Percentiles rank a stretch among this genome's conserved stretches.
Conservation (phyloP, 1,140 invertebrate genomes). For the Aphelinus certus region DNA sequence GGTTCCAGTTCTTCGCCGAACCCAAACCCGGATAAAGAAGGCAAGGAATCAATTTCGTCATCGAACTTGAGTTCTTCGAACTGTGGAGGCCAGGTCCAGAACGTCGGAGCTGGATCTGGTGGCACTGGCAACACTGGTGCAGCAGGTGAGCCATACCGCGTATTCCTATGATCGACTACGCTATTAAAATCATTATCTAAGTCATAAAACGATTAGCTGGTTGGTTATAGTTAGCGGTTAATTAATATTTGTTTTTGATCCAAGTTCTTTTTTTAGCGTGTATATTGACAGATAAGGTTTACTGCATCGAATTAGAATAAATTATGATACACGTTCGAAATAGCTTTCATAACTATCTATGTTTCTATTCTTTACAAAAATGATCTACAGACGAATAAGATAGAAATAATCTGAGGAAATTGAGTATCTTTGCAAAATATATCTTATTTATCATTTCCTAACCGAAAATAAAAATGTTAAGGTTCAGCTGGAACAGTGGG, state of each 20-base stretch:
- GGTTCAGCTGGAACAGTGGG: neutral
- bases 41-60: constrained; percentile 49
- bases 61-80: too few species aligned
- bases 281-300: too few species aligned
- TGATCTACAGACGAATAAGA: too few species aligned
- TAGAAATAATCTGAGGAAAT: too few species aligned
- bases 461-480: neutral
- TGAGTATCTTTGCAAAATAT: neutral
- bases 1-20: constrained; percentile 63
- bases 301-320: too few species aligned
- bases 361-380: too few species aligned
- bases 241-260: too few species aligned
- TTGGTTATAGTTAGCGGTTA: neutral
- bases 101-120: constrained; percentile 29
- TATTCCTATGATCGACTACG: neutral
- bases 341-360: too few species aligned
- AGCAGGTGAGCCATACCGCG: neutral
- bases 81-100: constrained; percentile 37
- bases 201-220: neutral
- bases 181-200: neutral
- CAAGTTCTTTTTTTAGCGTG: too few species aligned
- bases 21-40: constrained; percentile 55
- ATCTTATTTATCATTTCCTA: too few species aligned
- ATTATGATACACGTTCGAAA: too few species aligned
- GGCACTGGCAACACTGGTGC: constrained; percentile 33